phyloP scores from a whole-genome alignment of 2,888 invertebrate species.

The Ectemnius lituratus region DNA sequence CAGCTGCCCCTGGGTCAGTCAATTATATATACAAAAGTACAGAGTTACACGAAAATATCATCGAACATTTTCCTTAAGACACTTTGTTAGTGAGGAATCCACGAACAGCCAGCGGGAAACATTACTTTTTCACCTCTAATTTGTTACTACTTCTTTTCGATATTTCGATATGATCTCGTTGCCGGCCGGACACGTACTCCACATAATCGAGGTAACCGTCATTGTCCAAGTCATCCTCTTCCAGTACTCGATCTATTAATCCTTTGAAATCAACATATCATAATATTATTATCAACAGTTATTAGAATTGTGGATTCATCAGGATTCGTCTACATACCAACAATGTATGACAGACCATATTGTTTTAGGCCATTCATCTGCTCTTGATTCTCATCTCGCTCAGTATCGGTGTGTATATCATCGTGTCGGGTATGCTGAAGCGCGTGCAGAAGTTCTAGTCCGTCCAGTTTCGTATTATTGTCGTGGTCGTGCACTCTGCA shows the following conservation, averaged over 20 bases:
- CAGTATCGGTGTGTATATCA: slow-evolving; percentile 15
- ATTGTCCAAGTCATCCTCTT: slow-evolving; percentile 89
- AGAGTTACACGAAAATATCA: not conserved
- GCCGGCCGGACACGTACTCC: slow-evolving; percentile 83
- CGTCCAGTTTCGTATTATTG: slow-evolving; percentile 92
- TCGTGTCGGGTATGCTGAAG: slow-evolving; percentile 87
- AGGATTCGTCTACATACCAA: slow-evolving; percentile 57
- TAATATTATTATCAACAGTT: slow-evolving; percentile 10
- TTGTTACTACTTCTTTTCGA: slow-evolving; percentile 48
- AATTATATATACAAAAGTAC: not conserved
- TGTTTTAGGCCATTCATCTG: slow-evolving; percentile 39
- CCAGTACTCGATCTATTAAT: slow-evolving; percentile 90
- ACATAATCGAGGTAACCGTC: slow-evolving; percentile 93
- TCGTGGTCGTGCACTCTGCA: slow-evolving; percentile 90
- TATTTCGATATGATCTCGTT: slow-evolving; percentile 58
- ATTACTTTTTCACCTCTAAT: slow-evolving; percentile 51
- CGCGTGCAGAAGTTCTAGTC: slow-evolving; percentile 91
- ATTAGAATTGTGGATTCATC: not conserved
- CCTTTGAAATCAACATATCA: slow-evolving; percentile 79
- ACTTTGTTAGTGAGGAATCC: not conserved
- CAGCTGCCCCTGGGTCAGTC: too few species aligned
- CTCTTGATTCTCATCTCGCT: slow-evolving; percentile 60
- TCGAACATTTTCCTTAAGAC: slow-evolving; percentile 5
- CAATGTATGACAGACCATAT: slow-evolving; percentile 62
- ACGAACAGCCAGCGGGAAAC: not conserved